phyloP scores from a whole-genome alignment of 2,888 invertebrate genomes.

The Ophioninae sp. region DNA sequence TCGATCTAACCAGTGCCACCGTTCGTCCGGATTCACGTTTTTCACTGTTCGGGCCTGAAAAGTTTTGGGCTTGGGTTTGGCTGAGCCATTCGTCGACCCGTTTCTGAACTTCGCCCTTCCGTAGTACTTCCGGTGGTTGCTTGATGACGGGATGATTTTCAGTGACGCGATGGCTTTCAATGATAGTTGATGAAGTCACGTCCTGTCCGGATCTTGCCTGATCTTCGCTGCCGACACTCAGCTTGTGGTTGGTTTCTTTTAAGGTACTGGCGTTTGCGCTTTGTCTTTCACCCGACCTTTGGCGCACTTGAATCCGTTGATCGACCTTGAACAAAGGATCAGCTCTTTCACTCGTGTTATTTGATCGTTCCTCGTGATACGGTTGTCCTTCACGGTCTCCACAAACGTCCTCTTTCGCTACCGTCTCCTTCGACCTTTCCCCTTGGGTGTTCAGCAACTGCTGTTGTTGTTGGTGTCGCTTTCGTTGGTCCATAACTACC shows the following conservation, averaged over 20 bases:
- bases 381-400: constrained; percentile 49
- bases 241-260: constrained; percentile 40
- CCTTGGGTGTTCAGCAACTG: constrained; percentile 42
- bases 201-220: constrained; percentile 40
- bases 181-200: constrained; percentile 17
- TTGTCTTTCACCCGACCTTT: constrained; percentile 72
- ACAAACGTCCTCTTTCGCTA: constrained; percentile 26
- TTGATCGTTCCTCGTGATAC: constrained; percentile 53
- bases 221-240: constrained; percentile 54
- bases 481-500: constrained; percentile 71
- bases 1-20: constrained; percentile 70
- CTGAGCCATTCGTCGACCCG: constrained; percentile 76
- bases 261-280: constrained; percentile 50
- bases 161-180: constrained; percentile 24
- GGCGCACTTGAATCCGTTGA: constrained; percentile 74
- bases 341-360: constrained; percentile 49
- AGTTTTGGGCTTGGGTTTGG: constrained; percentile 74
- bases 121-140: constrained; percentile 68
- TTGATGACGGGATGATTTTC: constrained; percentile 57
- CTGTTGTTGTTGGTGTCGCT: constrained; percentile 60
- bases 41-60: constrained; percentile 58
- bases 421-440: constrained; percentile 48
- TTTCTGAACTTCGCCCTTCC: constrained; percentile 76
- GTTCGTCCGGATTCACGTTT: constrained; percentile 60
- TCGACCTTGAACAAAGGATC: constrained; percentile 71